Percentiles rank a stretch among this genome's conserved stretches.
Evolutionary conservation across 2,797 vertebrate species (phyloP).

Genomic region (Chloroceryle amazona): DNA sequence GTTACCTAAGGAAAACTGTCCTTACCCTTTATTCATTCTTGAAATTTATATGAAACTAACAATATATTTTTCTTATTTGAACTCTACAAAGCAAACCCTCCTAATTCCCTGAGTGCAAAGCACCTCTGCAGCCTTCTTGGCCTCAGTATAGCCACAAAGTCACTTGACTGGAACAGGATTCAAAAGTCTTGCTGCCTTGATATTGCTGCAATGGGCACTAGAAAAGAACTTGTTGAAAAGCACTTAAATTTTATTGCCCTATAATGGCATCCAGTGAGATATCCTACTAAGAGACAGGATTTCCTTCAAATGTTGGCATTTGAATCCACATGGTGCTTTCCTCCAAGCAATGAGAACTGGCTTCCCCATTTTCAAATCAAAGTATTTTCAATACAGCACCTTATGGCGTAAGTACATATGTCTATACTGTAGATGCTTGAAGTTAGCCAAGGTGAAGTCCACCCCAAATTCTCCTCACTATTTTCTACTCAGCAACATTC

Average conservation of each 20-base stretch:
- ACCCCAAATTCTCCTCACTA: background rate
- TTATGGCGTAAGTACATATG: background rate
- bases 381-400: background rate
- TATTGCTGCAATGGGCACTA: background rate
- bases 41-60: no score
- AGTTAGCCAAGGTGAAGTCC: background rate
- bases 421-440: background rate
- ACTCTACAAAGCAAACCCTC: background rate
- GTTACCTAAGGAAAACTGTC: background rate
- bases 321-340: background rate
- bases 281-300: background rate
- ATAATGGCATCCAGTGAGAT: background rate
- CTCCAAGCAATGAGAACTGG: background rate
- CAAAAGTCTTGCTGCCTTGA: background rate
- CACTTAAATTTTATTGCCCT: background rate
- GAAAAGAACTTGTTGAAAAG: background rate
- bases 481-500: background rate
- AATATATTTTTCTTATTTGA: background rate
- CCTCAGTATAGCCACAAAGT: background rate
- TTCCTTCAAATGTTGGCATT: background rate
- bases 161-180: background rate
- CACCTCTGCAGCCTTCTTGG: background rate
- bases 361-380: background rate
- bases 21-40: background rate
- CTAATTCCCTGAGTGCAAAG: background rate